Conservation (phyloP, 1,140 invertebrate species). For the Nephotettix cincticeps region DNA sequence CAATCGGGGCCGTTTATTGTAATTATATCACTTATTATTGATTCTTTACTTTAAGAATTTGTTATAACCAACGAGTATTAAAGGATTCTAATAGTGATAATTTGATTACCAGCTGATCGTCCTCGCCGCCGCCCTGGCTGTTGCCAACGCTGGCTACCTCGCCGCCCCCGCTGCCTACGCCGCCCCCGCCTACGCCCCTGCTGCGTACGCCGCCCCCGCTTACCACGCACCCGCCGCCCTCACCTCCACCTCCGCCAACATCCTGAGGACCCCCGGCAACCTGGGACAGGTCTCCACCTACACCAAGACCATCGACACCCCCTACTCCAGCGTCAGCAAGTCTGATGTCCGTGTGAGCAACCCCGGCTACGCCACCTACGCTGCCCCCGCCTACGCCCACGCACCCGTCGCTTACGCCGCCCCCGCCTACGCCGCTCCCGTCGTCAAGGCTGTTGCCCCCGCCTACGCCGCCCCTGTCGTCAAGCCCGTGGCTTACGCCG, state of each 20-base stretch:
- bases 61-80: too few species aligned
- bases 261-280: constrained; percentile 44
- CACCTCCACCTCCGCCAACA: constrained; percentile 43
- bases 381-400: constrained; percentile 32
- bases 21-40: too few species aligned
- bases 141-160: constrained; percentile 39
- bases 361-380: constrained; percentile 41
- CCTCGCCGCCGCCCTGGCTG: constrained; percentile 37
- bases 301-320: constrained; percentile 45
- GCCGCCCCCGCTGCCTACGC: constrained; percentile 40
- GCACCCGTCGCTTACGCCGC: constrained; percentile 37
- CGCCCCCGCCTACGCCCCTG: constrained; percentile 37
- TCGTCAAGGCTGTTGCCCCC: too few species aligned
- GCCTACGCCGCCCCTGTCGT: constrained; percentile 30
- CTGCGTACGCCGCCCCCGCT: constrained; percentile 38
- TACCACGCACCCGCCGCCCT: constrained; percentile 39
- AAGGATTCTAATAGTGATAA: too few species aligned
- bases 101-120: constrained; percentile 33
- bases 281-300: constrained; percentile 45
- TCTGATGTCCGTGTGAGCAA: constrained; percentile 44
- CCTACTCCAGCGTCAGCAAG: constrained; percentile 46
- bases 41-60: too few species aligned
- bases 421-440: constrained; percentile 34
- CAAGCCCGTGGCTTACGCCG: constrained; percentile 30
- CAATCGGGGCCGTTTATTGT: too few species aligned